Base-by-base conservation (phyloP, 2,888 invertebrate genomes). In the Acleris literana region DNA sequence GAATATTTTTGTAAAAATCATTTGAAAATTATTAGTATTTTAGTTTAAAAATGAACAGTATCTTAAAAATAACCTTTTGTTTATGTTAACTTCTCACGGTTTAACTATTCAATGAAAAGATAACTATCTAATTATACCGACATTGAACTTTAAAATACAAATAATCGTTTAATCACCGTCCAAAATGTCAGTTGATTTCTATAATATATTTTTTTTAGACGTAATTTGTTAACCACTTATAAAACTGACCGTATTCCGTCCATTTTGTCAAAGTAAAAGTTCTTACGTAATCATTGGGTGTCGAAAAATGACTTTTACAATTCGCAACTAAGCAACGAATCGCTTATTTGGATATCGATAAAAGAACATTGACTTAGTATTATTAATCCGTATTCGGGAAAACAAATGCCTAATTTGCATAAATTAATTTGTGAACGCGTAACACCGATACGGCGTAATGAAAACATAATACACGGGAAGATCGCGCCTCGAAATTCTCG, bases 391-490 rank as follows among this genome's bases (percentile, higher is more conserved):
- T 16, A 20, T 53, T 33, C 39, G 39, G 7, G 17, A 18, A 29
- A 59, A 59, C 54, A 59, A 48, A 59, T 53, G 48, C 39, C 33
- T 20, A 17, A 59, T 64, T 64, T 54, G 64, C 64, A 64, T 65
- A 60, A 13, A 65, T 49, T 29, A 56, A 51, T 43, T 29, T 25
- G 6, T 43, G 5, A 13, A 43, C 22, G 44, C 5, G 11, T 60
- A 54, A 48, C 16, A 49, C 49, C 43, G 11, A 53, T 64, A 51
- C 6, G 43, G 60, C 52, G 44, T 65, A 69, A 74, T 70, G 60
- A 74, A 74, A 73, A 70, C 70, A 65, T 69, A 70, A 70, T 58
- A 66, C 58, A 62, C 43, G 57, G 46, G 25, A 68, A 69, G 65
- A 69, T 70, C 62, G 48, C 58, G 59, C 59, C 44, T 18, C 63